A percentile compares a stretch with the other conserved stretches of the same genome.
phyloP scores from a whole-genome alignment of 92 coral and sea anemone species.

The Pocillopora grandis region DNA sequence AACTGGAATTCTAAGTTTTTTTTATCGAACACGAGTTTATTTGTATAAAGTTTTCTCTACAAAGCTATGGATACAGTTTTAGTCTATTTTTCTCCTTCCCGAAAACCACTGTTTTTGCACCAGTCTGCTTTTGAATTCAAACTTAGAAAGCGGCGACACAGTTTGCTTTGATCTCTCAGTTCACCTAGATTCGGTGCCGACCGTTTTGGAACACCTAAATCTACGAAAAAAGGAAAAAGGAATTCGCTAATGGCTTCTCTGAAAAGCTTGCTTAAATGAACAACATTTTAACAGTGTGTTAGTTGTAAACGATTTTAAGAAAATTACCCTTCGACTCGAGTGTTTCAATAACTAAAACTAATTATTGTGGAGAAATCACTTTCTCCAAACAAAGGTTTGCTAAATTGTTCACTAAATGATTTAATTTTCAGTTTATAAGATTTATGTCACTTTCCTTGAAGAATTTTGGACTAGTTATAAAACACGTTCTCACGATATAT shows the following conservation, averaged over 20 bases:
- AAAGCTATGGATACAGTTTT: too few relatives aligned
- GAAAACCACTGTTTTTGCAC: too few relatives aligned
- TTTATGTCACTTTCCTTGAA: neutral
- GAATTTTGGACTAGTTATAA: neutral
- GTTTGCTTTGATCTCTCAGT: too few relatives aligned
- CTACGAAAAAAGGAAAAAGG: neutral
- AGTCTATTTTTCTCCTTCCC: too few relatives aligned
- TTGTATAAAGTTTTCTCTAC: too few relatives aligned
- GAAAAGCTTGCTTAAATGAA: conserved; percentile 4
- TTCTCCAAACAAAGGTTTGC: conserved; percentile 3
- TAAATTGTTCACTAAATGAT: conserved; percentile 16
- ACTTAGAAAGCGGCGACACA: too few relatives aligned
- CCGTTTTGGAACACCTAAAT: too few relatives aligned
- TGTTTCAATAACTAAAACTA: neutral
- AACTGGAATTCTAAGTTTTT: too few relatives aligned
- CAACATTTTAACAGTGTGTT: neutral
- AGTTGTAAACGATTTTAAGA: neutral
- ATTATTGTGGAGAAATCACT: too few relatives aligned
- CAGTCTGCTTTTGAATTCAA: too few relatives aligned
- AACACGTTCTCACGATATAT: neutral
- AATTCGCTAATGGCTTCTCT: neutral
- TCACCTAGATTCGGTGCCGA: too few relatives aligned
- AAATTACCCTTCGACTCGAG: conserved; percentile 1
- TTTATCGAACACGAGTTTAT: too few relatives aligned
- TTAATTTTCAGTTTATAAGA: neutral